Conservation (phyloP, 37 sponge, comb jelly and placozoan genomes). For the Oscarella lobularis region DNA sequence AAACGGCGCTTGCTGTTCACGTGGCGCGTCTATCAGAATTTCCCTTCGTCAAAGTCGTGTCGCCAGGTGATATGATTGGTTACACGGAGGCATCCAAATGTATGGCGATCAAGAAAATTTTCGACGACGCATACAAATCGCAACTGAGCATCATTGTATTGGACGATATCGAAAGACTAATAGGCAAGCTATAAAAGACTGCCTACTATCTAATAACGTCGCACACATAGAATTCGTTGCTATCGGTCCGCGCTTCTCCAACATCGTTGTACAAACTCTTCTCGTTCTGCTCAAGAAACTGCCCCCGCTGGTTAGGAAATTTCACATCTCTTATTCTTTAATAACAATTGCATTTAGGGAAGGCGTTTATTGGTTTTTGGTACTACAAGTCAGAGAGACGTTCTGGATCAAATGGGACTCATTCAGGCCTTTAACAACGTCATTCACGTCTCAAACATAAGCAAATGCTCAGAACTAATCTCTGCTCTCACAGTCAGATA, state of each 20-base stretch:
- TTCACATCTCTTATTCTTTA: neutral
- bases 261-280: conserved; percentile 62
- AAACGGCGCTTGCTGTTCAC: conserved; percentile 89
- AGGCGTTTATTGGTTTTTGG: conserved; percentile 70
- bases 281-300: conserved; percentile 52
- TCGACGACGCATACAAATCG: conserved; percentile 97
- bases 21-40: conserved; percentile 64
- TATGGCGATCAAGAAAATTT: conserved; percentile 82
- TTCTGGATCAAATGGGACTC: conserved; percentile 30
- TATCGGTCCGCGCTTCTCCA: conserved; percentile 88
- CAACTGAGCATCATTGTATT: conserved; percentile 86
- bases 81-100: conserved; percentile 71
- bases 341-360: neutral
- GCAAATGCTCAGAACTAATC: conserved; percentile 28
- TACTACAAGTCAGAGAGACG: conserved; percentile 38
- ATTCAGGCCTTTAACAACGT: conserved; percentile 24
- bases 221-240: conserved; percentile 70
- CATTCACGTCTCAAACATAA: conserved; percentile 36
- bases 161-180: conserved; percentile 86
- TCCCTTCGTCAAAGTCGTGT: conserved; percentile 72
- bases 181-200: conserved; percentile 43
- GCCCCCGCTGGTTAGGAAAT: conserved; percentile 49
- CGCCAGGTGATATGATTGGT: conserved; percentile 85
- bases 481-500: conserved; percentile 23
- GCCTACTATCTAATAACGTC: neutral